A percentile compares a stretch with the other conserved stretches of the same genome.
phyloP scores from a whole-genome alignment of 2,797 vertebrate genomes.

The Synaphobranchus kaupii region DNA sequence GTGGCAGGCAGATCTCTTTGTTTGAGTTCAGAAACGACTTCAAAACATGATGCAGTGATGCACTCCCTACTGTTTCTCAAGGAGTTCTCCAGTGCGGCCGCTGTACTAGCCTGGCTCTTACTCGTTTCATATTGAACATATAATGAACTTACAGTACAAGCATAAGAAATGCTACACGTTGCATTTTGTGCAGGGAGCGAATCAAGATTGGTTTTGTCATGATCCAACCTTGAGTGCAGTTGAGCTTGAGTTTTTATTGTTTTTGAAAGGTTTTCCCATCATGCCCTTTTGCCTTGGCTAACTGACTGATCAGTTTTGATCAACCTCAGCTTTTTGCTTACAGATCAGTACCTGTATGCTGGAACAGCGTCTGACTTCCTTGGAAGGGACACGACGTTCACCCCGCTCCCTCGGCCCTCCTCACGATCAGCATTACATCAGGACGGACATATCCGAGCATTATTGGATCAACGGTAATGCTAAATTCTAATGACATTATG shows the following conservation, averaged over 20 bases:
- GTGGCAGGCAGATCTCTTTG: not conserved
- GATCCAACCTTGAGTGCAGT: constrained; percentile 20
- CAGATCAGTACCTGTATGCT: constrained; percentile 92
- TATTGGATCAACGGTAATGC: constrained; percentile 95
- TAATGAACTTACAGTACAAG: not conserved
- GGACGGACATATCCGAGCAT: constrained; percentile 95
- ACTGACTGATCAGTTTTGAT: constrained; percentile 29
- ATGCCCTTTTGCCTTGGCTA: constrained; percentile 16
- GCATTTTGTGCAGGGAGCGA: not conserved
- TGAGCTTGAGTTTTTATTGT: constrained; percentile 16
- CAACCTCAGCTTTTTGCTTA: constrained; percentile 43
- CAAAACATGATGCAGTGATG: not conserved
- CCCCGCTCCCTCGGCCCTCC: constrained; percentile 91
- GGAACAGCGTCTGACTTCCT: constrained; percentile 97
- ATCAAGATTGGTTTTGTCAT: constrained; percentile 28
- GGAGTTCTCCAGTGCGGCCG: not conserved
- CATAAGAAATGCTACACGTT: not conserved
- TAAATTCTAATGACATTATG: constrained; percentile 3
- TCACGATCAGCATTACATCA: constrained; percentile 91
- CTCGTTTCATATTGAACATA: not conserved
- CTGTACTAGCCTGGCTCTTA: not conserved
- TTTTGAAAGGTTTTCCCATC: constrained; percentile 2
- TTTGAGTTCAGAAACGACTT: constrained; percentile 10
- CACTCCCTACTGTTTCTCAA: not conserved
- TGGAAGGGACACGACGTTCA: constrained; percentile 93